Evolutionary conservation across 2,888 invertebrate species (phyloP).

Genomic region (Fabriciana adippe): DNA sequence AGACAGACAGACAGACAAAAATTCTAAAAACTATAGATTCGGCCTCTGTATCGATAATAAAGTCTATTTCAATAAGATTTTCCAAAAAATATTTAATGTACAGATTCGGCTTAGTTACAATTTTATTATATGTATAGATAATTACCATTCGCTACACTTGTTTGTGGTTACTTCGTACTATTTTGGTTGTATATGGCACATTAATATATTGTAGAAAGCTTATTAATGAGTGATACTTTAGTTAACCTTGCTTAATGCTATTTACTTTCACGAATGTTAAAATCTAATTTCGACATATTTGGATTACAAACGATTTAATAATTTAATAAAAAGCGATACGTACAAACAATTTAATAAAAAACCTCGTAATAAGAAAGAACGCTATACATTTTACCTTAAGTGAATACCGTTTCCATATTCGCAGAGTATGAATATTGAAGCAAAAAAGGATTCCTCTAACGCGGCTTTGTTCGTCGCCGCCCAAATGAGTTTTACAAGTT

Average conservation of each 20-base stretch:
- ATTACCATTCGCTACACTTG: slow-evolving; percentile 19
- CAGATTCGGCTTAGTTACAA: too few species aligned
- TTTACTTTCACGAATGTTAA: background rate
- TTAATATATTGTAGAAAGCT: background rate
- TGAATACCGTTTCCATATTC: background rate
- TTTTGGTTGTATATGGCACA: background rate
- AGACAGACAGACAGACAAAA: too few species aligned
- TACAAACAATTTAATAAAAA: too few species aligned
- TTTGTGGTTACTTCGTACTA: slow-evolving; percentile 6
- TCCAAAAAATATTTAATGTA: too few species aligned
- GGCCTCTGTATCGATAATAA: too few species aligned
- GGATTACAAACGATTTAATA: too few species aligned
- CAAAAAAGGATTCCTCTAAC: slow-evolving; percentile 23
- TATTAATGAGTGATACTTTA: slow-evolving; percentile 1
- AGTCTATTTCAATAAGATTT: too few species aligned
- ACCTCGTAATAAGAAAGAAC: background rate
- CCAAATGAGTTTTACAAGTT: slow-evolving; percentile 67
- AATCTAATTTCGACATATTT: too few species aligned
- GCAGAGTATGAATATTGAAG: slow-evolving; percentile 20
- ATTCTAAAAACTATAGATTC: too few species aligned
- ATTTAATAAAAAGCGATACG: too few species aligned
- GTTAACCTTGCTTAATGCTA: background rate
- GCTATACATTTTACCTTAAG: too few species aligned
- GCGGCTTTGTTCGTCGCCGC: slow-evolving; percentile 37
- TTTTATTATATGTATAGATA: too few species aligned